A percentile compares a stretch with the other conserved stretches of the same genome.
Evolutionary conservation across 2,888 invertebrate genomes (phyloP).

Genomic region (Apodemia zela): DNA sequence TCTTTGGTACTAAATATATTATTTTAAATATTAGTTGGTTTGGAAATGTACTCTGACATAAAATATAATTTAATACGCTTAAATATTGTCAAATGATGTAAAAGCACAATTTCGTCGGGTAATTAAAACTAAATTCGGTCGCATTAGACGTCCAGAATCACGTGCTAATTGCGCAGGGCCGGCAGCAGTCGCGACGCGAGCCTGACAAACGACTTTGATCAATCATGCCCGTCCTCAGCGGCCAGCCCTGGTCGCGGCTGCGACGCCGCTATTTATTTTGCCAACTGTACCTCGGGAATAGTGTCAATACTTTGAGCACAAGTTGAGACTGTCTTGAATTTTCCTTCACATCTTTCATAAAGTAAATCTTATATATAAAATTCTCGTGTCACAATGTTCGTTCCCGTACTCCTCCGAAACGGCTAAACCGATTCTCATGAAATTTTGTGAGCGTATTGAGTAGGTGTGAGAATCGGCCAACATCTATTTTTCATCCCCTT

Average conservation of each 20-base stretch:
- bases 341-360: too few relatives aligned
- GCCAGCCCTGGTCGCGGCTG: conserved; percentile 63
- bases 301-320: conserved; percentile 25
- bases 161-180: conserved; percentile 34
- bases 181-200: conserved; percentile 61
- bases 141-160: conserved; percentile 36
- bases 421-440: too few relatives aligned
- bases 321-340: not conserved
- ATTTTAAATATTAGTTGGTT: not conserved
- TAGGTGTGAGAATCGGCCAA: too few relatives aligned
- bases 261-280: conserved; percentile 47
- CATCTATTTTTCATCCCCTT: too few relatives aligned
- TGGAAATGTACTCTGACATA: not conserved
- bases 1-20: not conserved
- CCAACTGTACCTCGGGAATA: conserved; percentile 56
- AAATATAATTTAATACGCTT: not conserved
- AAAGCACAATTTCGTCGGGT: conserved; percentile 31
- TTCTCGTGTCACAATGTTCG: too few relatives aligned
- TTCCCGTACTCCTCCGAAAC: too few relatives aligned
- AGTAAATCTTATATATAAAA: too few relatives aligned
- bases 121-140: conserved; percentile 69
- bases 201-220: conserved; percentile 56
- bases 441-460: too few relatives aligned
- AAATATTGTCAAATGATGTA: not conserved
- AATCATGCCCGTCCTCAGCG: conserved; percentile 70